Evolutionary conservation across 92 coral and sea anemone species (phyloP), one percentile per base, ranked within the genome.

Genomic region (Actinernus sp.): DNA sequence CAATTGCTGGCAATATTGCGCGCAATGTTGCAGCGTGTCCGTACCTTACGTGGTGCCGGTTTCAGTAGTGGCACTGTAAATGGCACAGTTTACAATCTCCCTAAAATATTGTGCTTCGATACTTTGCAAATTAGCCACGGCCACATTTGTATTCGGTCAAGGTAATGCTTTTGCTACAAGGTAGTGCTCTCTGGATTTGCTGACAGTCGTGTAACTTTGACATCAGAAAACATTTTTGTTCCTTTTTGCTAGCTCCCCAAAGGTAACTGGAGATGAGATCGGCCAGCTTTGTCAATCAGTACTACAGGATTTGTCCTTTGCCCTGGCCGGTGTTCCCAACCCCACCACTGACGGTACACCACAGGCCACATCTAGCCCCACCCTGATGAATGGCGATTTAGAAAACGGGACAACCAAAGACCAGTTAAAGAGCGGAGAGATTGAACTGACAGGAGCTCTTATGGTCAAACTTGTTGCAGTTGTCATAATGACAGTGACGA

Each of bases 281-380:
- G 92, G 93, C 0, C 97, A 92, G 25, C 82, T 95, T 23, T 95
- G 99, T 52, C 93, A 95, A 57, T 95, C 97, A 4, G 97, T 95
- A 31, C 83, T 95, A 2, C 99, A 95, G 55, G 99, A 95, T 79
- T 75, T 95, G 52, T 84, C 78, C 30, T 78, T 65, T 45, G 97
- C 85, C 5, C 58, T 91, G 40, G 68, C 92, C 3, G 77, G 72
- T 13, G 92, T 71, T 13, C 7, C 78, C 31, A 36, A 28, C 17
- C 47, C 71, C 26, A 46, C 52, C 19, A 58, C 55, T 31, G 87
- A 82, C 44, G 18, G 60, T 27, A 50, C 63, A 8, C 57, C 78
- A 20, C 58, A 81, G 24, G 75, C 59, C 27, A 21, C 71, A 27
- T 24, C 33, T 14, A 60, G 51, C 40, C 23, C 49, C 13, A n/a